These are phyloP conservation scores for Rhynchotus rufescens DNA, from an alignment of 2,797 vertebrate species.

Conservation along the genomic window DNA sequence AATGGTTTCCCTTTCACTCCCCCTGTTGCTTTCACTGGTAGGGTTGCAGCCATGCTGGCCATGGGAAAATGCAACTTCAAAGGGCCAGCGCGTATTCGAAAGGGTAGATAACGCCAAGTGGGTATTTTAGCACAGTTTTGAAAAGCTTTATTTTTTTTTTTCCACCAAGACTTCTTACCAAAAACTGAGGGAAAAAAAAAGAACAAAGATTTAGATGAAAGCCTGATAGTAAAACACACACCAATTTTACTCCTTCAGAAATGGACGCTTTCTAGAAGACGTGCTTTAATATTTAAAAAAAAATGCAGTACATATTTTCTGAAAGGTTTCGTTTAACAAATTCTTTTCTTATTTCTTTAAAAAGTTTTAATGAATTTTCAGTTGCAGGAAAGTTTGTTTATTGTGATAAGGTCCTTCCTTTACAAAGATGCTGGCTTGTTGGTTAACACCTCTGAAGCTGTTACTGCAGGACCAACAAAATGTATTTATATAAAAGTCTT, in stretches of 20 bases:
- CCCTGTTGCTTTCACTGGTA: not conserved
- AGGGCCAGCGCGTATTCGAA: not conserved
- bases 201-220: not conserved
- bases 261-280: not conserved
- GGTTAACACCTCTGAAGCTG: not conserved
- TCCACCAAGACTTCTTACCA: not conserved
- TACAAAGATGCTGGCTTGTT: not conserved
- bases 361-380: not conserved
- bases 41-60: rapidly evolving
- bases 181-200: not conserved
- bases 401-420: not conserved
- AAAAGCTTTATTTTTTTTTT: not conserved
- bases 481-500: not conserved
- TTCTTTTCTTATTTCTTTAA: not conserved
- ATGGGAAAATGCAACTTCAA: not conserved
- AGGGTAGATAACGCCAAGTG: rapidly evolving
- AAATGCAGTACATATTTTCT: not conserved
- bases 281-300: not conserved
- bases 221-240: rapidly evolving
- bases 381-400: not conserved
- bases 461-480: not conserved
- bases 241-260: not conserved
- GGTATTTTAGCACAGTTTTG: not conserved
- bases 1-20: not conserved
- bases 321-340: not conserved